Base-by-base conservation (phyloP, 1,140 invertebrate species). In the Drosophila auraria region DNA sequence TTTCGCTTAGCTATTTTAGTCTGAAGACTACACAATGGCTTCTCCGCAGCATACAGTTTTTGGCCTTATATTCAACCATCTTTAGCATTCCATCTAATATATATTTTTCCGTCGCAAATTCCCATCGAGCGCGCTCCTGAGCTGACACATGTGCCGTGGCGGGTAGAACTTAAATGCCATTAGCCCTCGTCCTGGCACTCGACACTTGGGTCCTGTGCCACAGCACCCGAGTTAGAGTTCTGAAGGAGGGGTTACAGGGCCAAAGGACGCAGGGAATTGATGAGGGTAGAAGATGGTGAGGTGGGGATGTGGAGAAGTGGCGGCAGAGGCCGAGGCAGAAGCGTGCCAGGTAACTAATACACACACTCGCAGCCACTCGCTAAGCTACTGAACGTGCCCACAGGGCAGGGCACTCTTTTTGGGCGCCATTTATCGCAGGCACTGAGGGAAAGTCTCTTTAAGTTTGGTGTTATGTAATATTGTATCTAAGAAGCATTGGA, bases 111-210 rank as follows among this genome's bases (percentile, higher is more conserved):
- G 38, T 27, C 44, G 25, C 66, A 50, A 54, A 59, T 59, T 60
- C 44, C 53, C 45, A 30, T 33, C 69, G 45, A 42, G 25, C 68
- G 17, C 68, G 70, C 70, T 72, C 68, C 68, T 72, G 70, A 50
- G 62, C 30, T 72, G 64, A 38, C 69, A 71, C 70, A 73, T 73
- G 70, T 50, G 70, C 20, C 66, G 23, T 53, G 74, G 42, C 42
- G 51, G 75, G 64, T 61, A 79, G 71, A 89, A 89, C 84, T 89
- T 90, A 90, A 90, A 90, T 90, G 86, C 82, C 82, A 90, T 90
- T 90, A 90, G 86, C 80, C 84, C 80, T 87, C 78, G 78, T 76
- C 63, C 75, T 69, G 70, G 51, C 65, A 61, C 64, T 70, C 59
- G 45, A 79, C 76, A 79, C 76, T 79, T 79, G 68, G 47, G 68